These are phyloP conservation scores for Agrypnia vestita DNA, from an alignment of 1,140 invertebrate genomes.

Conservation along the genomic window DNA sequence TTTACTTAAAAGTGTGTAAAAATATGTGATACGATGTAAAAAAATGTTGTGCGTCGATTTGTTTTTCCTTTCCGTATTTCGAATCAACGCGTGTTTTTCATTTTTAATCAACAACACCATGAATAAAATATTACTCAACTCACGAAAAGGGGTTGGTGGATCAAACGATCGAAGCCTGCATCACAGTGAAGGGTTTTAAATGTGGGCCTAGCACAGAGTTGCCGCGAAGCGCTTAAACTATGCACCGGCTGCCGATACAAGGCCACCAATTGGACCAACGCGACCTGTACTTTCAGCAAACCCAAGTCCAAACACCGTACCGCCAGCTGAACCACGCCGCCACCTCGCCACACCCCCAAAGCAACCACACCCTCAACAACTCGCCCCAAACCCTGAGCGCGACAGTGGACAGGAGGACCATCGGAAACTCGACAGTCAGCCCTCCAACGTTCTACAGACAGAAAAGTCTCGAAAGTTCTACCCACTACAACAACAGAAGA, in stretches of 20 bases:
- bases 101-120: neutral
- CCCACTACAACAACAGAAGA: conserved; percentile 38
- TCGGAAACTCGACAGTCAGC: conserved; percentile 56
- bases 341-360: conserved; percentile 14
- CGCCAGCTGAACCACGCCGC: conserved; percentile 35
- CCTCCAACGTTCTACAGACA: conserved; percentile 53
- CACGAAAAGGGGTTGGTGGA: neutral
- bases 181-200: neutral
- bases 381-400: conserved; percentile 53
- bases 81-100: neutral
- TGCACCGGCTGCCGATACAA: conserved; percentile 55
- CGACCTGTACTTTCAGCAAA: conserved; percentile 54
- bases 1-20: neutral
- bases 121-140: neutral
- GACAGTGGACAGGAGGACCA: conserved; percentile 55
- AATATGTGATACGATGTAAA: neutral
- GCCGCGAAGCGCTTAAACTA: conserved; percentile 48
- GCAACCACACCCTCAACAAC: conserved; percentile 33
- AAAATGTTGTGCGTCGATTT: neutral
- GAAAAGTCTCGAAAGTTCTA: conserved; percentile 36
- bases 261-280: conserved; percentile 55
- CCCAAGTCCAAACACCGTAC: conserved; percentile 41
- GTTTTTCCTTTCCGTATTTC: no score
- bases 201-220: neutral
- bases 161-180: neutral